A percentile compares a stretch with the other conserved stretches of the same genome.
These are phyloP conservation scores for Phyllostomus hastatus DNA, from an alignment of 2,113 vertebrate genomes.

Conservation along the genomic window DNA sequence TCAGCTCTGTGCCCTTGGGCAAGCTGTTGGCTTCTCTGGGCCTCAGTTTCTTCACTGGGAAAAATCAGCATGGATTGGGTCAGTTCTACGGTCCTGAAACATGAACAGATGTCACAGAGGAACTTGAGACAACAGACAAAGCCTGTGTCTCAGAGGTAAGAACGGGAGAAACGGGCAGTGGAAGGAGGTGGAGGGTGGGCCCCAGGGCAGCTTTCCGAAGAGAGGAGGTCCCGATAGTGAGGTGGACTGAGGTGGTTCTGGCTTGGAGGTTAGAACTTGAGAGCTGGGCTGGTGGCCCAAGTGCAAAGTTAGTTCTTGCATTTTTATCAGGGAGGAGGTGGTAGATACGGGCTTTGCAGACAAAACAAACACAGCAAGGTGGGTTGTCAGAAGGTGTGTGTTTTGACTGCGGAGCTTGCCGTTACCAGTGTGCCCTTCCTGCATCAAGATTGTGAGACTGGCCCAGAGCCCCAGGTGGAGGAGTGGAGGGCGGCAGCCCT, in stretches of 20 bases:
- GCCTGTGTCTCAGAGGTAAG: not conserved
- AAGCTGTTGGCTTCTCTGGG: not conserved
- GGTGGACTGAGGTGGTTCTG: not conserved
- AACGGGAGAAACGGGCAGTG: not conserved
- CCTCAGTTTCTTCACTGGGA: not conserved
- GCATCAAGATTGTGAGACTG: not conserved
- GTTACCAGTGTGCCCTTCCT: not conserved
- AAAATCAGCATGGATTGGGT: not conserved
- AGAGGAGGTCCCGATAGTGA: not conserved
- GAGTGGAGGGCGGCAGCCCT: not conserved
- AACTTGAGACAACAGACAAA: not conserved
- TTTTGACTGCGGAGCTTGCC: not conserved
- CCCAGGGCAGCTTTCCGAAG: not conserved
- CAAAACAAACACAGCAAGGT: constrained; percentile 12
- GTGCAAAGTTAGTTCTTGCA: not conserved
- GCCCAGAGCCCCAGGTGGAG: not conserved
- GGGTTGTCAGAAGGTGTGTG: not conserved
- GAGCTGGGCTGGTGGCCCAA: not conserved
- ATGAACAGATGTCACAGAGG: not conserved
- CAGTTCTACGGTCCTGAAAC: not conserved
- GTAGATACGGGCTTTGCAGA: not conserved
- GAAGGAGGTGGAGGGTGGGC: not conserved
- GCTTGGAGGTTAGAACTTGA: rapidly evolving
- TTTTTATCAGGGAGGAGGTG: not conserved
- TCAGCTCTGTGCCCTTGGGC: not conserved